Base-by-base conservation (phyloP, 2,113 vertebrate species). In the Mobula birostris region DNA sequence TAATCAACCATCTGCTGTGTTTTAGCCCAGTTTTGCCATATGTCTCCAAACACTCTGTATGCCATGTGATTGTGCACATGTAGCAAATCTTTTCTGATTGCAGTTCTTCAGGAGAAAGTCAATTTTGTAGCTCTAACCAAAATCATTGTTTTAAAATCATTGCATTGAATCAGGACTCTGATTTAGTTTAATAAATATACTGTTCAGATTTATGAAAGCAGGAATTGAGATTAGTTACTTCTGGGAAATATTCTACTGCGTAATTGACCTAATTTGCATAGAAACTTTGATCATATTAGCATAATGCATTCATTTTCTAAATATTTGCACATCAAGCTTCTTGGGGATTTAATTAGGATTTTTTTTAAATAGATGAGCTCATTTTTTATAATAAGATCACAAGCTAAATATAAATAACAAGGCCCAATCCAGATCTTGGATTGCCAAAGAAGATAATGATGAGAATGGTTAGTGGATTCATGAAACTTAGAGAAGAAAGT, bases 291-390 rank as follows among this genome's bases (percentile, higher is more conserved):
- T 87, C 21, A 87, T 61, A 29, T 87, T 58, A 87, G 83, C 83
- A 87, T 61, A 87, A 87, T 87, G 29, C 48, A 87, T 87, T 87
- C 61, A 61, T 87, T 87, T 87, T 87, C 83, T 61, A 87, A 87
- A 87, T 87, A 87, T 87, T 87, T 87, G 83, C 83, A 87, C 83
- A 29, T 87, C 56, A 87, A 61, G 83, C 24, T 61, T 87, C 83
- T 56, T n/a, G 56, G 83, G 56, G 83, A 63, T n/a, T 32, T 27
- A 88, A 88, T 88, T 88, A 66, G 27, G 83, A 61, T 61, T n/a
- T 80, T 61, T 7, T 21, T 61, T 48, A 48, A 11, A 87, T 48
- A 12, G 24, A 29, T 24, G 12, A 87, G 6, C 14, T 32, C 61
- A 32, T 32, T 88, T 66, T 48, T n/a, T 61, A 15, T 63, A 48